Evolutionary conservation across 2,888 invertebrate species (phyloP).

Genomic region (Eurois occulta): DNA sequence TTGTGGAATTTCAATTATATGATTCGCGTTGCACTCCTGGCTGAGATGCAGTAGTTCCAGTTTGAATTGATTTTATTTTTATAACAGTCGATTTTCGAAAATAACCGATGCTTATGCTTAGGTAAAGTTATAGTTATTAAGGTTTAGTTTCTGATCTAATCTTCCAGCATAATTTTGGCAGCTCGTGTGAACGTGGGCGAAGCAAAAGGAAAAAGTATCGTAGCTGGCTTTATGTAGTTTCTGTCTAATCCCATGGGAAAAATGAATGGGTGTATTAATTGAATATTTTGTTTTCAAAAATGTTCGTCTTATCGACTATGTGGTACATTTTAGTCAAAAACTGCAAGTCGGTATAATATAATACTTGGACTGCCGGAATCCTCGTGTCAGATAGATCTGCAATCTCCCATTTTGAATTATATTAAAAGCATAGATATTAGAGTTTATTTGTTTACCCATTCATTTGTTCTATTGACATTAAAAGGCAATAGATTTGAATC

Average conservation of each 20-base stretch:
- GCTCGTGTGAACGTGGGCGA: not conserved
- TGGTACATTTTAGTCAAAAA: not conserved
- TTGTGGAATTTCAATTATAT: slow-evolving; percentile 9
- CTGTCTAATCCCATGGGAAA: not conserved
- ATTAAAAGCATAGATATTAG: not conserved
- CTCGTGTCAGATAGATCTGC: not conserved
- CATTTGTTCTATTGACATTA: not conserved
- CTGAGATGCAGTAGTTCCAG: slow-evolving; percentile 15
- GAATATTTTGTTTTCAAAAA: not conserved
- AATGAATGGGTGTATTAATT: not conserved
- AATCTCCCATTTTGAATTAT: not conserved
- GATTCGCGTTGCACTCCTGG: slow-evolving; percentile 13
- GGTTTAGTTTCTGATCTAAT: not conserved
- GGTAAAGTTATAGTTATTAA: not conserved
- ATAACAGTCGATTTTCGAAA: not conserved
- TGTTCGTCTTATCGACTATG: not conserved
- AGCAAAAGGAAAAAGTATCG: not conserved
- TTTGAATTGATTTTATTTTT: not conserved
- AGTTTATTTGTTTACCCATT: not conserved
- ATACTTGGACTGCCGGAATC: not conserved
- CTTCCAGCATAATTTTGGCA: not conserved
- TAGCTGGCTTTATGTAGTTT: not conserved
- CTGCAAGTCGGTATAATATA: not conserved
- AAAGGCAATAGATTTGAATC: not conserved
- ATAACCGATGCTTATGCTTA: not conserved